phyloP scores from a whole-genome alignment of 2,888 invertebrate species.

The Lapara coniferarum region DNA sequence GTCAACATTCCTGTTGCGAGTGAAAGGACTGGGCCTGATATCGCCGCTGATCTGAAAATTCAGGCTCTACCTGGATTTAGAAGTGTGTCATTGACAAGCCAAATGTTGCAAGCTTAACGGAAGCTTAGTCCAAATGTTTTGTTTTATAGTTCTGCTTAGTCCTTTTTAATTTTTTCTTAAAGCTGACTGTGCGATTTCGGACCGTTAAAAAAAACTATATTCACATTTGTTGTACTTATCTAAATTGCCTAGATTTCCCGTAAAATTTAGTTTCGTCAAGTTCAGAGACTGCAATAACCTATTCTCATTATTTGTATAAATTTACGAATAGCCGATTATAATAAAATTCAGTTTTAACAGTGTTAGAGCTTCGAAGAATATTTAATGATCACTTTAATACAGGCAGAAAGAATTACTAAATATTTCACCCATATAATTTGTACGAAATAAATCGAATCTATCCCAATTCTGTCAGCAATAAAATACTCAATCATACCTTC shows the following conservation, averaged over 20 bases:
- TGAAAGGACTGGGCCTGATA: slow-evolving; percentile 57
- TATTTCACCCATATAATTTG: too few species aligned
- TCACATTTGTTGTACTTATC: too few species aligned
- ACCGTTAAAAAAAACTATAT: background rate
- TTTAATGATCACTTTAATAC: background rate
- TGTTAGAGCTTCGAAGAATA: too few species aligned
- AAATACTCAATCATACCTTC: background rate
- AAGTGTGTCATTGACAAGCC: background rate
- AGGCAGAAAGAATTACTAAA: background rate
- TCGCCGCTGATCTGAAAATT: slow-evolving; percentile 24
- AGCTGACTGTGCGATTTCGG: background rate
- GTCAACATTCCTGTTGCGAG: slow-evolving; percentile 49
- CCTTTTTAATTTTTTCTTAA: background rate
- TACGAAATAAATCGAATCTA: too few species aligned
- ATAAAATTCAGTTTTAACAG: too few species aligned
- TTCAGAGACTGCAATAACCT: too few species aligned
- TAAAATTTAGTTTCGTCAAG: too few species aligned
- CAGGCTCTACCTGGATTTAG: slow-evolving; percentile 3
- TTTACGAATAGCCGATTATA: too few species aligned
- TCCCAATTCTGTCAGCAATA: too few species aligned
- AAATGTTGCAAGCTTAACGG: background rate
- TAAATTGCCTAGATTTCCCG: too few species aligned
- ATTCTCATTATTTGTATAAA: too few species aligned
- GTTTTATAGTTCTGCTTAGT: background rate
- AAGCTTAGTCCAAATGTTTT: background rate